Percentiles rank a stretch among this genome's conserved stretches.
These are phyloP conservation scores for Diplolepis rosae DNA, from an alignment of 2,888 invertebrate species.

Conservation along the genomic window DNA sequence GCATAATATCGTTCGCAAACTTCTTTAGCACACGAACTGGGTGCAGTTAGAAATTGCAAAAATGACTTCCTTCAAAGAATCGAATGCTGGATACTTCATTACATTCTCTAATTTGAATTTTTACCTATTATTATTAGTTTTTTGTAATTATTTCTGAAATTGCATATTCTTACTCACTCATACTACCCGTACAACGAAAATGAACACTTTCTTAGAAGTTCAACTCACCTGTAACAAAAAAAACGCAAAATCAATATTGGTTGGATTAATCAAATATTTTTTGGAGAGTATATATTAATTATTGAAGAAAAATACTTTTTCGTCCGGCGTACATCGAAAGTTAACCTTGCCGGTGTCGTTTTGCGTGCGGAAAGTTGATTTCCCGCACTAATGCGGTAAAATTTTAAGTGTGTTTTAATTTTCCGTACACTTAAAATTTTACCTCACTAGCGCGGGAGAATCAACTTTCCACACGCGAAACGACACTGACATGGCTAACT, in stretches of 20 bases:
- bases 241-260: not conserved
- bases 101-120: not conserved
- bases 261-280: not conserved
- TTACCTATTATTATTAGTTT: not conserved
- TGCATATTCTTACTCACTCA: not conserved
- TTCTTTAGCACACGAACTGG: conserved; percentile 19
- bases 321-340: too few species aligned
- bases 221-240: conserved; percentile 22
- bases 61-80: conserved; percentile 2
- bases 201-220: not conserved
- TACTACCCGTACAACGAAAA: not conserved
- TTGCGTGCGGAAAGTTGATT: too few species aligned
- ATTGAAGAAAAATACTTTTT: too few species aligned
- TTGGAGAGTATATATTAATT: too few species aligned
- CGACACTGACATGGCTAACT: too few species aligned
- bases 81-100: not conserved
- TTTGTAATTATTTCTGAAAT: not conserved
- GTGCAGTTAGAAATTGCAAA: conserved; percentile 31
- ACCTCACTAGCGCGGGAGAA: too few species aligned
- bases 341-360: too few species aligned
- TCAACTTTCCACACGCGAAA: too few species aligned
- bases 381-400: too few species aligned
- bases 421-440: too few species aligned
- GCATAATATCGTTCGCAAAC: conserved; percentile 28
- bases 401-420: too few species aligned